Evolutionary conservation across 92 coral and sea anemone genomes (phyloP), one percentile per base, ranked within the genome.

Genomic region (Bergia sp.): DNA sequence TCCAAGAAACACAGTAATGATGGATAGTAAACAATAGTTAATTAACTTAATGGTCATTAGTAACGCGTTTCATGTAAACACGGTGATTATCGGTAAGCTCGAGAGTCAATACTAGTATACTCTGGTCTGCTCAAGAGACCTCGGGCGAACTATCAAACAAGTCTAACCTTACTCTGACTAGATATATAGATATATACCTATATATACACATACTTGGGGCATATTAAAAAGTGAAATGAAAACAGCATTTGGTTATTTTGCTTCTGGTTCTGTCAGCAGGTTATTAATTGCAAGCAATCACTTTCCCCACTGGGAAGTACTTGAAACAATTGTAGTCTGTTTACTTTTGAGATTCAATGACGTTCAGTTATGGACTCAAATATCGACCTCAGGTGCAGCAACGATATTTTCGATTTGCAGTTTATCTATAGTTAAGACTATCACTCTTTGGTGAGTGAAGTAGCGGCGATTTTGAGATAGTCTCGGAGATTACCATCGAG

Each of bases 1-100:
- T 91, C 90, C 92, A 75, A 76, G 82, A 77, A 75, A 86, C 81
- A 86, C 89, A 87, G 76, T 88, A 77, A 79, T 89, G 95, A 80
- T 85, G 86, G 94, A 90, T 87, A 69, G 76, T 85, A 74, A 91
- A 94, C 95, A 92, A 91, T 92, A 76, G 86, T 87, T 87, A 92
- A 91, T 94, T 89, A 94, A 69, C 92, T 77, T 87, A 91, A 89
- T 87, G 88, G 45, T 36, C 44, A 84, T 84, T 84, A 69, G 78
- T 45, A 72, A 69, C 47, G 86, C 78, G 43, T 67, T 84, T 84
- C 77, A 42, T n/a, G 79, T 43, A 84, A 82, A 84, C 78, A 84
- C 78, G 58, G 82, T 50, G 66, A 79, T 79, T 45, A 71, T 84
- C 79, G 71, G 58, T 18, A 10, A 29, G n/a, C 79, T 67, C 49